These are phyloP conservation scores for Macropus fuliginosus DNA, from an alignment of 2,797 vertebrate genomes.

Conservation along the genomic window DNA sequence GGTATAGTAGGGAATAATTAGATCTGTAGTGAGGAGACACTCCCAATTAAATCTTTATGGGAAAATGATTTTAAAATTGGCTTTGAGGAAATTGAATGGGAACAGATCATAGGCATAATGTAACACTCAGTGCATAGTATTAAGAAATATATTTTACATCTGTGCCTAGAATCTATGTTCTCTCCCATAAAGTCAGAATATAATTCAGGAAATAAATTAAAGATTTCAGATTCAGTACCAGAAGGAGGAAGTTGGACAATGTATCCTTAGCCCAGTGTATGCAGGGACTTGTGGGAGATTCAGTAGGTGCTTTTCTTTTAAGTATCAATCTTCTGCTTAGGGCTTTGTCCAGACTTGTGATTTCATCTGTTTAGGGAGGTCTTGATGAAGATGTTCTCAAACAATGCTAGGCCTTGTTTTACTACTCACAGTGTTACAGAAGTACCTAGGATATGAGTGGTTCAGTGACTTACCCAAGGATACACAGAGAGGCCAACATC, in stretches of 20 bases:
- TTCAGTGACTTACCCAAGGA: background rate
- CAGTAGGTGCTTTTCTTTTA: background rate
- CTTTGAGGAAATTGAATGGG: slow-evolving; percentile 73
- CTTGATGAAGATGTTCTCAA: background rate
- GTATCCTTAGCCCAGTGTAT: slow-evolving; percentile 1
- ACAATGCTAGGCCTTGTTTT: background rate
- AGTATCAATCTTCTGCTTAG: slow-evolving; percentile 15
- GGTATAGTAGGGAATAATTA: slow-evolving; percentile 76
- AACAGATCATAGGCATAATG: slow-evolving; percentile 66
- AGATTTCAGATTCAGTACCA: slow-evolving; percentile 25
- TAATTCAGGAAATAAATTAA: slow-evolving; percentile 39
- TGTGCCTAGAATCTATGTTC: slow-evolving; percentile 45
- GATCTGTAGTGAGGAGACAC: slow-evolving; percentile 71
- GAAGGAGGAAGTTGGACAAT: slow-evolving; percentile 3
- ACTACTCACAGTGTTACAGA: background rate
- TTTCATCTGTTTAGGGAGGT: background rate
- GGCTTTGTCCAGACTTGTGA: background rate
- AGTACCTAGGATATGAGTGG: background rate
- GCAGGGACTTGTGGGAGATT: slow-evolving; percentile 20
- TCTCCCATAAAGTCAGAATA: background rate
- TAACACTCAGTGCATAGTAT: slow-evolving; percentile 49
- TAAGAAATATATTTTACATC: slow-evolving; percentile 68
- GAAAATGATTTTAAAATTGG: slow-evolving; percentile 78
- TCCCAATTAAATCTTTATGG: slow-evolving; percentile 75
- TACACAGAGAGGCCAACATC: background rate